These are phyloP conservation scores for Myripristis jacobus DNA, from an alignment of 2,797 vertebrate genomes.

Conservation along the genomic window DNA sequence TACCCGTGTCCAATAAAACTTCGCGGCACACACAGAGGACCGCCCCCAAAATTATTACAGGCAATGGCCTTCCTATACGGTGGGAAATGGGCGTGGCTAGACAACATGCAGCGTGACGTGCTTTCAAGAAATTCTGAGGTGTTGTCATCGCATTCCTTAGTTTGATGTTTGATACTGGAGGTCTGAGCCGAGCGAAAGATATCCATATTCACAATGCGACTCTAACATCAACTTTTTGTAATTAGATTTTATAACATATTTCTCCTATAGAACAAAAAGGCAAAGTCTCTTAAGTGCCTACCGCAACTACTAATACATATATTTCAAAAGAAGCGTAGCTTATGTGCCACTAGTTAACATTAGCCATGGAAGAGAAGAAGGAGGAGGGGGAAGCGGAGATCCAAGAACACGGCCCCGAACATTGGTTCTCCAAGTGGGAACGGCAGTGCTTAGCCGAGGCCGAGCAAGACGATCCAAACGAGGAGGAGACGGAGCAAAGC, in stretches of 20 bases:
- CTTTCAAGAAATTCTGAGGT: constrained; percentile 68
- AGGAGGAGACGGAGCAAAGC: constrained; percentile 86
- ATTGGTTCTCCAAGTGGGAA: constrained; percentile 99
- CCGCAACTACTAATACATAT: constrained; percentile 1
- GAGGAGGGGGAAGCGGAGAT: constrained; percentile 96
- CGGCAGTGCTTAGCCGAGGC: constrained; percentile 94
- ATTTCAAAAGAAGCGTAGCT: constrained; percentile 49
- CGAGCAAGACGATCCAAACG: constrained; percentile 88
- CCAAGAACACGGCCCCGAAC: constrained; percentile 98
- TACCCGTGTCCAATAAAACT: constrained; percentile 66
- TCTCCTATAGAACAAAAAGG: neutral
- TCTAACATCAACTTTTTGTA: constrained; percentile 31
- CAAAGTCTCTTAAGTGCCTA: neutral
- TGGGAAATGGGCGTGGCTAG: constrained; percentile 48
- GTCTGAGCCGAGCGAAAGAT: constrained; percentile 26
- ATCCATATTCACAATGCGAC: constrained; percentile 64
- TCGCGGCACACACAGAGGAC: neutral
- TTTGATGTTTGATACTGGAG: constrained; percentile 54
- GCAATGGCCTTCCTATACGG: constrained; percentile 55
- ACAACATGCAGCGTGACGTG: constrained; percentile 40
- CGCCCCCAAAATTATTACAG: neutral
- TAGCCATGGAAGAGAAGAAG: constrained; percentile 92
- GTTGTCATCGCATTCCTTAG: constrained; percentile 76
- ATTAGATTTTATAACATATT: constrained; percentile 7
- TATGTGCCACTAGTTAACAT: constrained; percentile 55